A percentile compares a stretch with the other conserved stretches of the same genome.
Conservation (phyloP, 2,797 vertebrate species). For the Coregonus suidteri region DNA sequence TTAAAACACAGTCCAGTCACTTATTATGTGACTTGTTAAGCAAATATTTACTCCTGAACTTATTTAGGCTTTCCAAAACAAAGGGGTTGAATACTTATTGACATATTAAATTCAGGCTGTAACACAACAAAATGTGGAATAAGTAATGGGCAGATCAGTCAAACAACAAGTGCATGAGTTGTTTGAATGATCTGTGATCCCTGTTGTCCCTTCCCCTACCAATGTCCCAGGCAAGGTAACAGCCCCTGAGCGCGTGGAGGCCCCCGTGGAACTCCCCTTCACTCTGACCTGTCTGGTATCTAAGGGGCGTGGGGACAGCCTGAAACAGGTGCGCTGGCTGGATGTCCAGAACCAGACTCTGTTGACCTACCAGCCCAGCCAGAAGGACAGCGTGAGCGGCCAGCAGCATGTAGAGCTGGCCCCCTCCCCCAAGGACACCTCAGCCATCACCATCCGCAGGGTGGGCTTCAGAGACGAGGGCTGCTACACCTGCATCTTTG, state of each 20-base stretch:
- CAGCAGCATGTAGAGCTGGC: constrained; percentile 77
- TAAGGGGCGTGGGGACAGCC: constrained; percentile 60
- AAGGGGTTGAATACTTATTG: too few relatives aligned
- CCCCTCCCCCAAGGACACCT: constrained; percentile 62
- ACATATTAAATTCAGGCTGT: too few relatives aligned
- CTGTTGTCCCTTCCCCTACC: neutral
- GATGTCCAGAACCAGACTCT: constrained; percentile 76
- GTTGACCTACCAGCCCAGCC: constrained; percentile 67
- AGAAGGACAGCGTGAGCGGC: constrained; percentile 70
- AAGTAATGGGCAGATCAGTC: too few relatives aligned
- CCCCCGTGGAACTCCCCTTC: constrained; percentile 71
- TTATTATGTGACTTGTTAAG: too few relatives aligned
- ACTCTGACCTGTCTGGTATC: constrained; percentile 71
- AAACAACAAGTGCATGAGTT: neutral
- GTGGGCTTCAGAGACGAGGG: constrained; percentile 78
- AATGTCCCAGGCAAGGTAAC: constrained; percentile 69
- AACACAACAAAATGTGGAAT: too few relatives aligned
- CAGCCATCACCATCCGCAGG: constrained; percentile 69
- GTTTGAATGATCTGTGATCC: neutral
- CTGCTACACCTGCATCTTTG: constrained; percentile 81
- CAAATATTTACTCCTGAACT: too few relatives aligned
- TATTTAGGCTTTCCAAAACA: too few relatives aligned
- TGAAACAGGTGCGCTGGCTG: constrained; percentile 74
- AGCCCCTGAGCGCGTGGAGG: constrained; percentile 61
- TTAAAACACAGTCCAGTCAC: too few relatives aligned